Base-by-base conservation (phyloP, 2,113 vertebrate genomes). In the Tapirus terrestris region DNA sequence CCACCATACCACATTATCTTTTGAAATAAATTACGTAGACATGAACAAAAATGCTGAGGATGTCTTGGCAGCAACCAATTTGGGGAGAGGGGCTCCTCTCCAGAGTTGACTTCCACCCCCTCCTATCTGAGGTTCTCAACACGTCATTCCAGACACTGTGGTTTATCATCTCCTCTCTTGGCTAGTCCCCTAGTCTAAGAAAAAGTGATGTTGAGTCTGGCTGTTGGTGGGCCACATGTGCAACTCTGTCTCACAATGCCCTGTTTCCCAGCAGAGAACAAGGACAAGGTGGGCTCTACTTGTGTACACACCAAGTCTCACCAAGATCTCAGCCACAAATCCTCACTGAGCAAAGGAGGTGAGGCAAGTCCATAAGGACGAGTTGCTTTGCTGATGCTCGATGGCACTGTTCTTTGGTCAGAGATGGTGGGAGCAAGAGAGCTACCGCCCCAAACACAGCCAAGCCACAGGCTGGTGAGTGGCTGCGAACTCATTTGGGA, bases 181-280 rank as follows among this genome's bases (percentile, higher is more conserved):
- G 68, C 43, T 68, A 7, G 36, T 3, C 18, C 25, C 77, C 29
- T 36, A 20, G 27, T 45, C 43, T 45, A 83, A 63, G 39, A 25
- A 58, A 68, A 68, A 89, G 31, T 8, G 63, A 43, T 23, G n/a
- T 6, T 45, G 31, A 79, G 17, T 56, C 25, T 60, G 14, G 60
- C 36, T 6, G 0, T 7, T 23, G n/a, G 58, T 8, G 29, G 48
- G 29, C 33, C 23, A 29, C 14, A 2, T 3, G 36, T 9, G 3
- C 33, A 27, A 17, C 31, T 33, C 5, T 31, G 72, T 18, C 12
- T n/a, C 14, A 3, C 0, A 2, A 10, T 12, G 51, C 23, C 39
- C 29, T 17, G 7, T 45, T 45, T 36, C 77, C 75, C 18, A 82
- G 85, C 23, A 81, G 27, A 72, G 9, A 45, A 21, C 9, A 56